These are phyloP conservation scores for Meta bourneti DNA, from an alignment of 2,888 invertebrate genomes.

Conservation along the genomic window DNA sequence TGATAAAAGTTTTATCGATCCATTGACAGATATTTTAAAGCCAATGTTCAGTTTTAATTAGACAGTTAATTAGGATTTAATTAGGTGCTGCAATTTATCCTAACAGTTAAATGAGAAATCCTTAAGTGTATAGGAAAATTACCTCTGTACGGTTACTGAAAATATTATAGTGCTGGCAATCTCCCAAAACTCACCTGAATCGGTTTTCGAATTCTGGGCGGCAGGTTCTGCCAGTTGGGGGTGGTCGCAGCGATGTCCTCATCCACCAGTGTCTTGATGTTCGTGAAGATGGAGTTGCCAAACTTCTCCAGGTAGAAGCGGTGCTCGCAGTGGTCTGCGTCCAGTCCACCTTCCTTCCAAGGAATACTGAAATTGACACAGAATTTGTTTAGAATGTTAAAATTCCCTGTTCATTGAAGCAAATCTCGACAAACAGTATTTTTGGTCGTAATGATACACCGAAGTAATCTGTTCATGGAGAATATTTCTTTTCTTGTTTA, in stretches of 20 bases:
- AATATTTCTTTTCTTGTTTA: too few species aligned
- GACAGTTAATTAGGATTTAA: not conserved
- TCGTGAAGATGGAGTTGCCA: slow-evolving; percentile 74
- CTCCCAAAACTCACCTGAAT: slow-evolving; percentile 44
- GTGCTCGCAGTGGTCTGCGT: slow-evolving; percentile 62
- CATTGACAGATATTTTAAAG: too few species aligned
- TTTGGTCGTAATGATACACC: too few species aligned
- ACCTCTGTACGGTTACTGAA: too few species aligned
- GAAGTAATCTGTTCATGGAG: too few species aligned
- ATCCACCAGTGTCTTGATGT: slow-evolving; percentile 75
- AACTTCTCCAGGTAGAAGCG: slow-evolving; percentile 77
- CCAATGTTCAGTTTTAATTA: not conserved
- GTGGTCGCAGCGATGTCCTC: slow-evolving; percentile 70
- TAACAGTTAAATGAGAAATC: too few species aligned
- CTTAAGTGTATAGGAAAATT: too few species aligned
- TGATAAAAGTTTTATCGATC: too few species aligned
- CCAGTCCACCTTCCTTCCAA: slow-evolving; percentile 73
- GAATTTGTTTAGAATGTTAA: not conserved
- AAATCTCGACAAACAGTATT: too few species aligned
- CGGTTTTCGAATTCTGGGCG: slow-evolving; percentile 71
- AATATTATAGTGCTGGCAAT: too few species aligned
- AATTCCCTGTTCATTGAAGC: too few species aligned
- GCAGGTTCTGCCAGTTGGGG: slow-evolving; percentile 76
- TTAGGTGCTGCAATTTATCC: too few species aligned
- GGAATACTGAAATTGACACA: slow-evolving; percentile 40